phyloP scores from a whole-genome alignment of 1,140 invertebrate genomes.

The Diorhabda sublineata region DNA sequence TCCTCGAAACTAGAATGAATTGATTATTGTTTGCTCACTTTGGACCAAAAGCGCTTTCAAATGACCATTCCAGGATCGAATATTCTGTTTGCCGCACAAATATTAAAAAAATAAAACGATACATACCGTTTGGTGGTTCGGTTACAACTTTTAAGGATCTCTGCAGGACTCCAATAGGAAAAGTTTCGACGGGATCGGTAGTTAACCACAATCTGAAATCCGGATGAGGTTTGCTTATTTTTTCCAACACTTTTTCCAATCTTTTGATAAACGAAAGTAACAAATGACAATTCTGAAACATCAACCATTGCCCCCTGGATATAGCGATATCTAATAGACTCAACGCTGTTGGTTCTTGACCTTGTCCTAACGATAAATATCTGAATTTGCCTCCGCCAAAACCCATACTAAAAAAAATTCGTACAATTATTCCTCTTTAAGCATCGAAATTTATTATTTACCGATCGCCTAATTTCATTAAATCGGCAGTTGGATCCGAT shows the following conservation, averaged over 20 bases:
- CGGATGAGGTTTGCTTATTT: constrained; percentile 73
- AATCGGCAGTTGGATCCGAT: constrained; percentile 79
- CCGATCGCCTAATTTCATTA: constrained; percentile 81
- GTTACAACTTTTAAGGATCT: constrained; percentile 75
- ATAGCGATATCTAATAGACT: constrained; percentile 68
- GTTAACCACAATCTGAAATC: constrained; percentile 91
- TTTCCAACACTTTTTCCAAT: constrained; percentile 78
- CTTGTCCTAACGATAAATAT: constrained; percentile 83
- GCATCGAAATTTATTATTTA: constrained; percentile 8
- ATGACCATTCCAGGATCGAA: no score
- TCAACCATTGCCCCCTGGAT: constrained; percentile 78
- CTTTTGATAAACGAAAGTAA: constrained; percentile 72
- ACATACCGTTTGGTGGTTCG: constrained; percentile 49
- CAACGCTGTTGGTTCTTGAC: constrained; percentile 77
- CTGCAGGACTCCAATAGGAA: constrained; percentile 86
- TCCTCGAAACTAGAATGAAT: no score
- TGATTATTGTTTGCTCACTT: no score
- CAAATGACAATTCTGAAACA: constrained; percentile 88
- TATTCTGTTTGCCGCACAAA: no score
- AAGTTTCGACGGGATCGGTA: constrained; percentile 76
- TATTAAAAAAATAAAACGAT: neutral
- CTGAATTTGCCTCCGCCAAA: constrained; percentile 71
- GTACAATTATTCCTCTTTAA: neutral
- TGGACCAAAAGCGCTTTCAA: no score
- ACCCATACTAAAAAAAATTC: constrained; percentile 46